These are phyloP conservation scores for Rapana venosa DNA, from an alignment of 2,888 invertebrate genomes.

Conservation along the genomic window DNA sequence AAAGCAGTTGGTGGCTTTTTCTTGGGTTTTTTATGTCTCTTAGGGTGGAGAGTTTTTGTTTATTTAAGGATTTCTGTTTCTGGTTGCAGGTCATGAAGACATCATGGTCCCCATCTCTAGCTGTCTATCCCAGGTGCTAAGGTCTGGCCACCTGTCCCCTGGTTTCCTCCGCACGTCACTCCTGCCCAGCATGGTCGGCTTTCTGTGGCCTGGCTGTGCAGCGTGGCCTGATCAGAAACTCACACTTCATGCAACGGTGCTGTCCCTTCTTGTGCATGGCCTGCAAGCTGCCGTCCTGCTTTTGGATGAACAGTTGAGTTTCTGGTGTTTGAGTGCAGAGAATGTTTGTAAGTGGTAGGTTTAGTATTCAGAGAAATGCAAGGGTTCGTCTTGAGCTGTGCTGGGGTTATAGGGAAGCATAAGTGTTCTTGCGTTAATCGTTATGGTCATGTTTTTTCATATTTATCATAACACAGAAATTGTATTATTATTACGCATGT, in stretches of 20 bases:
- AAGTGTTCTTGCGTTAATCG: no score
- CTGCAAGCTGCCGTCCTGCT: not conserved
- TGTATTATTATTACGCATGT: no score
- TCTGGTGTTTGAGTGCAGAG: not conserved
- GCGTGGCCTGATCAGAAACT: constrained; percentile 22
- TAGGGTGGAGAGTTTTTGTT: no score
- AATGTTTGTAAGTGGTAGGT: not conserved
- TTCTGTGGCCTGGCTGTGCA: constrained; percentile 9
- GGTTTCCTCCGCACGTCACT: not conserved
- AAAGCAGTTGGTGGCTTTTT: no score
- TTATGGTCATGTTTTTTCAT: no score
- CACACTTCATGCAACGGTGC: not conserved
- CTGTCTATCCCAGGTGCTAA: not conserved
- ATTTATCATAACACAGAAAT: no score
- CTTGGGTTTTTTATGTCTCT: no score
- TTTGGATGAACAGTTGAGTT: constrained; percentile 18
- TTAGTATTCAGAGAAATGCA: no score
- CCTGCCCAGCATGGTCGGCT: constrained; percentile 13
- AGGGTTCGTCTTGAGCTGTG: no score
- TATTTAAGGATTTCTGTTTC: not conserved
- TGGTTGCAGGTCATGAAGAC: constrained; percentile 22
- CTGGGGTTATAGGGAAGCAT: no score
- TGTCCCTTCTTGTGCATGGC: constrained; percentile 6
- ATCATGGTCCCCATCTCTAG: constrained; percentile 11
- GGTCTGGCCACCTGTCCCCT: not conserved